A percentile compares a stretch with the other conserved stretches of the same genome.
Conservation (phyloP, 1,140 invertebrate species). For the Lordiphosa stackelbergi region DNA sequence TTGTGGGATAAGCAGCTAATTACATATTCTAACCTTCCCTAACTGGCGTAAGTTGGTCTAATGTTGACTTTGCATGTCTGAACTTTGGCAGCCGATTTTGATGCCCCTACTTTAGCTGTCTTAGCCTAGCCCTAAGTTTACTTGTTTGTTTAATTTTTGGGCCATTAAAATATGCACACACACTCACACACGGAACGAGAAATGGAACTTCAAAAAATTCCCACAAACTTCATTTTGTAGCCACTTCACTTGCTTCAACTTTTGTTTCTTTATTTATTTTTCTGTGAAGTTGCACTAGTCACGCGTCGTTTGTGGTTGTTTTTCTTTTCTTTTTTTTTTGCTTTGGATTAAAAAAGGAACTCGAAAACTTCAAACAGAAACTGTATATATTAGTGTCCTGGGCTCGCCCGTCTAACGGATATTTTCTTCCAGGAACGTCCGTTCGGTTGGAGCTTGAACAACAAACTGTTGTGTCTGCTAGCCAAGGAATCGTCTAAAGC, state of each 20-base stretch:
- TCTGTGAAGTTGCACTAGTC: slow-evolving; percentile 9
- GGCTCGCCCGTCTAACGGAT: slow-evolving; percentile 17
- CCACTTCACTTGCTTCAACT: too few species aligned
- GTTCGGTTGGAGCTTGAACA: slow-evolving; percentile 61
- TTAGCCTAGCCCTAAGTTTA: slow-evolving; percentile 8
- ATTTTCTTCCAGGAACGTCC: slow-evolving; percentile 40
- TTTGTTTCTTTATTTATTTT: slow-evolving; percentile 1
- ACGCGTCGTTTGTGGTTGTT: slow-evolving; percentile 1
- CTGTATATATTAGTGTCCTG: slow-evolving; percentile 15
- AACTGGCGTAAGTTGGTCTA: slow-evolving; percentile 18
- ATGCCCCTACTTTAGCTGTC: not conserved
- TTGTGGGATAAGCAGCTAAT: slow-evolving; percentile 4
- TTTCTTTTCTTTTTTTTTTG: too few species aligned
- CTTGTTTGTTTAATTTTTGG: slow-evolving; percentile 26
- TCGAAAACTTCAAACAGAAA: slow-evolving; percentile 16
- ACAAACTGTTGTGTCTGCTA: slow-evolving; percentile 64
- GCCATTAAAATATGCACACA: slow-evolving; percentile 35
- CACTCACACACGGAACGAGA: slow-evolving; percentile 22
- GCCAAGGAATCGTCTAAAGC: slow-evolving; percentile 54
- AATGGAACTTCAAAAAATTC: slow-evolving; percentile 16
- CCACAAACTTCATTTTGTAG: slow-evolving; percentile 25
- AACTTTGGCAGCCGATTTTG: slow-evolving; percentile 21
- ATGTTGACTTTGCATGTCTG: slow-evolving; percentile 41
- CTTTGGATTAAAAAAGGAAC: slow-evolving; percentile 5
- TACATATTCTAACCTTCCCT: not conserved